Evolutionary conservation across 1,140 invertebrate genomes (phyloP), one percentile per base, ranked within the genome.

Genomic region (Acromyrmex echinatior): DNA sequence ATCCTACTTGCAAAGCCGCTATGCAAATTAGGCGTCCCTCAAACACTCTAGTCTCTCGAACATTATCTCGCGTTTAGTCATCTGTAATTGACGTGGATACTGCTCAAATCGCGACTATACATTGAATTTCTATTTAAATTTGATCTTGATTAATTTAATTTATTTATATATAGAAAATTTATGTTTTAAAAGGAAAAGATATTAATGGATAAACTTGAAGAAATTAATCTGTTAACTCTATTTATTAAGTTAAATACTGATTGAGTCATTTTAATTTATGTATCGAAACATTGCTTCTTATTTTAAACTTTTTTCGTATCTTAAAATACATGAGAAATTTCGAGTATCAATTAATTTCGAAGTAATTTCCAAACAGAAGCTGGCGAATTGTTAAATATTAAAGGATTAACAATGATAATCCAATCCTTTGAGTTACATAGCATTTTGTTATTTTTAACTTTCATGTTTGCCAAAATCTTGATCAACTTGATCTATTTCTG

Each of bases 21-120:
- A 58, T 81, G 78, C 78, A 81, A 81, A 81, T 81, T 56, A 58
- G 21, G 51, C 65, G 14, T 81, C 31, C 71, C 31, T 70, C 65
- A 21, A 21, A 21, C 21, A 25, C 14, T 25, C 45, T 14, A 5
- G 0, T 56, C 4, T n/a, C 1, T 70, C 14, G 14, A 56, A 25
- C 49, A 45, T 70, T 53, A 80, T 53, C n/a, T 56, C 14, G 12
- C 62, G 45, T 79, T 35, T n/a, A 66, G 7, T 79, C 28, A 68
- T 66, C 25, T 25, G 45, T 66, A 51, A 79, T 53, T 68, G 28
- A 80, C 49, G n/a, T 14, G 28, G 6, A 25, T 21, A 14, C 35
- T 35, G 60, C n/a, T 66, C 16, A 68, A 68, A 51, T 16, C n/a
- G 18, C 45, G 25, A 49, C n/a, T 16, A 6, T 35, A 31, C 18